Conservation (phyloP, 2,113 vertebrate genomes). For the Podarcis muralis region DNA sequence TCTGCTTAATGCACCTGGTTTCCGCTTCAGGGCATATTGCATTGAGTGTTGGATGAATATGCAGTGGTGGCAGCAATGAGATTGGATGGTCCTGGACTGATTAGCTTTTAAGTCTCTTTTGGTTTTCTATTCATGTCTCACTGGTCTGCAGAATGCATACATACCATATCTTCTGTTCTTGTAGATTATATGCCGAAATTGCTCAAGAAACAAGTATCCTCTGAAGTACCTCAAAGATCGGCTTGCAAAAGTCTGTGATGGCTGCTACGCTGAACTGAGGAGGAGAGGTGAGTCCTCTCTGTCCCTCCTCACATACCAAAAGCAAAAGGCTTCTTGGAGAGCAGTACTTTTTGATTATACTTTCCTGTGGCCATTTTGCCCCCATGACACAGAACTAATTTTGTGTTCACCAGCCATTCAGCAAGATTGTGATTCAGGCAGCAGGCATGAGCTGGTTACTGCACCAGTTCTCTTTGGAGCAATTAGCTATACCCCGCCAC, state of each 20-base stretch:
- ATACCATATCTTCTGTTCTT: conserved; percentile 3
- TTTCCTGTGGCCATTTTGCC: background rate
- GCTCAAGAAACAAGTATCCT: conserved; percentile 93
- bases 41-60: background rate
- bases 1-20: background rate
- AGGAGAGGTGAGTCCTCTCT: conserved; percentile 79
- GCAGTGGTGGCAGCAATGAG: background rate
- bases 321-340: background rate
- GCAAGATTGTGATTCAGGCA: background rate
- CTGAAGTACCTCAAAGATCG: conserved; percentile 96
- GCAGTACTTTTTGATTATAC: background rate
- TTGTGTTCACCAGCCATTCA: background rate
- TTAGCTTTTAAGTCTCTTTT: background rate
- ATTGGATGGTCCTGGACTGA: background rate
- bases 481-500: background rate
- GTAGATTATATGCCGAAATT: conserved; percentile 95
- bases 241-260: conserved; percentile 94
- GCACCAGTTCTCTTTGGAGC: background rate
- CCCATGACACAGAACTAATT: background rate
- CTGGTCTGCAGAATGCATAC: background rate
- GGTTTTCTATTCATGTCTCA: background rate
- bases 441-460: background rate
- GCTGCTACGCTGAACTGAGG: conserved; percentile 89
- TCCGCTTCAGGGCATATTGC: background rate
- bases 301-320: background rate